Evolutionary conservation across 2,113 vertebrate genomes (phyloP), one percentile per base, ranked within the genome.

Genomic region (Pagrus major): DNA sequence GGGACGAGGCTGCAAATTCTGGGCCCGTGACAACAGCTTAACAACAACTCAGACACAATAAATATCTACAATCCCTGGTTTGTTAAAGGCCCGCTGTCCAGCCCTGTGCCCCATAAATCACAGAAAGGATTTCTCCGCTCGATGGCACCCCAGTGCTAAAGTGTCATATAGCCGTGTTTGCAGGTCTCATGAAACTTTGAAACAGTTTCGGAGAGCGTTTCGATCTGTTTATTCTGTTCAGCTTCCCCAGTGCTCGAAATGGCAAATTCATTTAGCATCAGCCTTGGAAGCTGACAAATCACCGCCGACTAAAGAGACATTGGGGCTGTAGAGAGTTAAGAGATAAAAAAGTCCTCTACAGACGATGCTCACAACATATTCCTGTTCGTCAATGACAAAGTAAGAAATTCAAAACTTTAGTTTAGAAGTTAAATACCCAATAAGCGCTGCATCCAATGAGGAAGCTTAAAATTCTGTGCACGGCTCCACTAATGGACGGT

Each of bases 31-130:
- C 71, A 87, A 67, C 76, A 78, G 78, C 71, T 86, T 72, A 84
- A 84, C 78, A 83, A 59, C 78, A 82, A 41, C 68, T 83, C 66
- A 79, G 71, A 85, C 76, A 80, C 74, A 86, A 69, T 83, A 86
- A 88, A 88, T 84, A 86, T 69, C 84, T 58, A 58, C 79, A 83
- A 73, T 76, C 76, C 58, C 44, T 41, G 63, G 25, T 73, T 73
- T 86, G 68, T 78, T 80, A 46, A 63, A 77, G 23, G 23, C 47
- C 61, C 56, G 56, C 31, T 59, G 59, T 64, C 56, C 51, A 65
- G 55, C 37, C 55, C 37, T 69, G 54, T 21, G 46, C 20, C 37
- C 39, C 66, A 23, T 84, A 82, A 86, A 91, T 88, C 69, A 72
- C 15, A 66, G 27, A 51, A 71, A 71, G 65, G 46, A 60, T 60